Evolutionary conservation across 2,113 vertebrate species (phyloP).

Genomic region (Illadopsis cleaveri): DNA sequence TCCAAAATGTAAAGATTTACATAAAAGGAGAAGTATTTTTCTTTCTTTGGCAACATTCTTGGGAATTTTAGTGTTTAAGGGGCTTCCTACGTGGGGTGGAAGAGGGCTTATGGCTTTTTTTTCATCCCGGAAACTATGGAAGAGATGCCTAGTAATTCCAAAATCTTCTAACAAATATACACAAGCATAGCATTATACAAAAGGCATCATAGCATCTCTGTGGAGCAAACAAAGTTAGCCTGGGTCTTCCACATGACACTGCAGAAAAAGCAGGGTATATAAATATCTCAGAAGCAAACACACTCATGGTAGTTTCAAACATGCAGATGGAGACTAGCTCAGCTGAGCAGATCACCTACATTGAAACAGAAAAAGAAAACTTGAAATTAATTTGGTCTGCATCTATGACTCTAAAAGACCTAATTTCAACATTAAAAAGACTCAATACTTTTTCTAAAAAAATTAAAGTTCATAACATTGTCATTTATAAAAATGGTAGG

Average conservation of each 20-base stretch:
- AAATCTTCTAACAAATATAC: neutral
- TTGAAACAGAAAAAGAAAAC: neutral
- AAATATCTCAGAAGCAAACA: neutral
- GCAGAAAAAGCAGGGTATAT: neutral
- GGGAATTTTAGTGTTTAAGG: neutral
- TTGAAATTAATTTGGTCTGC: neutral
- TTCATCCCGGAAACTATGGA: accelerated
- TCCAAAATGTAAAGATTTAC: neutral
- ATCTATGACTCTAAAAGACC: neutral
- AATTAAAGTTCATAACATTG: neutral
- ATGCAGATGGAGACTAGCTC: neutral
- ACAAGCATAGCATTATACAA: neutral
- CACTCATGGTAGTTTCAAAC: neutral
- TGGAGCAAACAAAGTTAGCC: neutral
- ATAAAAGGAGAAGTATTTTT: neutral
- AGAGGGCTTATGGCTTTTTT: neutral
- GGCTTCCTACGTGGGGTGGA: accelerated
- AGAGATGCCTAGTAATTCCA: neutral
- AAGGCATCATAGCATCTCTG: neutral
- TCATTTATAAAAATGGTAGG: neutral
- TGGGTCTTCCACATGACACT: neutral
- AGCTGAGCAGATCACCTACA: neutral
- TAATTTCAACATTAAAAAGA: neutral
- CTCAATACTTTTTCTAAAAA: neutral
- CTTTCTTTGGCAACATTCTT: neutral